A percentile compares a stretch with the other conserved stretches of the same genome.
Conservation (phyloP, 1,140 invertebrate genomes). For the Calliphora vicina region DNA sequence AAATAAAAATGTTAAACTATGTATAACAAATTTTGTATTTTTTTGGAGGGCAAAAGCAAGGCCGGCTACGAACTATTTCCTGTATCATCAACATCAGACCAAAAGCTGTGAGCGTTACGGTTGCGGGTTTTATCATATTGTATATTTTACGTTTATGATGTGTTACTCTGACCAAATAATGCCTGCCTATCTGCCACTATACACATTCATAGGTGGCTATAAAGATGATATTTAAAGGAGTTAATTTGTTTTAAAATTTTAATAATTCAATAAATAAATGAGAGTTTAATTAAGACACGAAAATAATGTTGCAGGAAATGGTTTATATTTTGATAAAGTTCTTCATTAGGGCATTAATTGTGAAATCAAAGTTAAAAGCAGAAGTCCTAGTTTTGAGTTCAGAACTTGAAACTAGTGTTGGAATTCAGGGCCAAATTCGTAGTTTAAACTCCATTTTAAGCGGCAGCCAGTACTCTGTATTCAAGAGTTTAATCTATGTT, state of each 20-base stretch:
- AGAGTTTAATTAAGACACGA: too few species aligned
- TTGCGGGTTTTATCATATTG: neutral
- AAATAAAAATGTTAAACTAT: neutral
- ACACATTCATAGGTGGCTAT: neutral
- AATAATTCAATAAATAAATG: too few species aligned
- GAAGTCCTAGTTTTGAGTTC: too few species aligned
- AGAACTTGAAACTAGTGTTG: too few species aligned
- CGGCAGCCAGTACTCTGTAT: too few species aligned
- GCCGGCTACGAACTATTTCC: constrained; percentile 21
- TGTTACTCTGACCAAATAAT: neutral
- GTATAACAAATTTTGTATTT: neutral
- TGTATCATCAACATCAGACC: neutral
- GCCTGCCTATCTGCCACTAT: neutral
- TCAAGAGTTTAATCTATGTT: too few species aligned
- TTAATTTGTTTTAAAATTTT: neutral
- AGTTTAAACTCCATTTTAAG: too few species aligned
- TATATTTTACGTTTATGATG: constrained; percentile 22
- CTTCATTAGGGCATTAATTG: too few species aligned
- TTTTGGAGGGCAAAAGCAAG: neutral
- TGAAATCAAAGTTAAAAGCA: too few species aligned
- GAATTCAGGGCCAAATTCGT: too few species aligned
- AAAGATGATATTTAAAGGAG: neutral
- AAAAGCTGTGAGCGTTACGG: constrained; percentile 27
- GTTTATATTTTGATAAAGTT: too few species aligned
- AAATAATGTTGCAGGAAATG: too few species aligned